These are phyloP conservation scores for Drosophila colorata DNA, from an alignment of 2,888 invertebrate species.

Conservation along the genomic window DNA sequence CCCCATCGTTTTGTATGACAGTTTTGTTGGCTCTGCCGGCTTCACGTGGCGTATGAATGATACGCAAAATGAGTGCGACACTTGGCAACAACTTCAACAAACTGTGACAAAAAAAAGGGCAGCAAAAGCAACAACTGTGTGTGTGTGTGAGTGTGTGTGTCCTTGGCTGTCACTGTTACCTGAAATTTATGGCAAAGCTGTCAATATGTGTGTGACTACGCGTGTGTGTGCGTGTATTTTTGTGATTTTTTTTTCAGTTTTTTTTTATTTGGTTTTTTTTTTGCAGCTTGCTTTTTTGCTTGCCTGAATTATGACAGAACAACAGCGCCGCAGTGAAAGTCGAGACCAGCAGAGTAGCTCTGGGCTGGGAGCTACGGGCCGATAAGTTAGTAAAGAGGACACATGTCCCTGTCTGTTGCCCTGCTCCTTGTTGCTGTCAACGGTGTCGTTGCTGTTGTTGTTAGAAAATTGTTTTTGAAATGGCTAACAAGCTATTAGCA, in stretches of 20 bases:
- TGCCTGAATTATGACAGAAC: slow-evolving; percentile 64
- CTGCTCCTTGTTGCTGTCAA: slow-evolving; percentile 37
- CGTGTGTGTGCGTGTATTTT: slow-evolving; percentile 21
- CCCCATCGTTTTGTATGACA: slow-evolving; percentile 15
- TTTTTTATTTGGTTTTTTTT: slow-evolving; percentile 1
- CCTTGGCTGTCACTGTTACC: slow-evolving; percentile 51
- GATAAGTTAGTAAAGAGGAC: slow-evolving; percentile 43
- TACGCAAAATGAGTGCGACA: slow-evolving; percentile 50
- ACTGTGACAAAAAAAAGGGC: slow-evolving; percentile 2
- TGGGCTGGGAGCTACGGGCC: slow-evolving; percentile 13
- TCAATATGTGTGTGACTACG: slow-evolving; percentile 54
- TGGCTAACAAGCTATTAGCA: slow-evolving; percentile 80
- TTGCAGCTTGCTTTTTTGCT: slow-evolving; percentile 23
- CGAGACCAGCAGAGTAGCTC: slow-evolving; percentile 13
- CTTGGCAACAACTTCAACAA: slow-evolving; percentile 37
- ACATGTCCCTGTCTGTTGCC: slow-evolving; percentile 50
- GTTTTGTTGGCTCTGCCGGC: slow-evolving; percentile 21
- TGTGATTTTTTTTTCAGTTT: slow-evolving; percentile 12
- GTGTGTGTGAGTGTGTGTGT: slow-evolving; percentile 20
- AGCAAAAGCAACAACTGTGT: slow-evolving; percentile 9
- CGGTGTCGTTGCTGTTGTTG: slow-evolving; percentile 35
- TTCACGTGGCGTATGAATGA: slow-evolving; percentile 61
- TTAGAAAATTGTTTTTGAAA: slow-evolving; percentile 75
- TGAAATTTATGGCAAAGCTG: slow-evolving; percentile 71
- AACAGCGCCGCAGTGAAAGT: slow-evolving; percentile 28